Evolutionary conservation across 2,113 vertebrate species (phyloP), one percentile per base, ranked within the genome.

Genomic region (Benitochromis conjunctus): DNA sequence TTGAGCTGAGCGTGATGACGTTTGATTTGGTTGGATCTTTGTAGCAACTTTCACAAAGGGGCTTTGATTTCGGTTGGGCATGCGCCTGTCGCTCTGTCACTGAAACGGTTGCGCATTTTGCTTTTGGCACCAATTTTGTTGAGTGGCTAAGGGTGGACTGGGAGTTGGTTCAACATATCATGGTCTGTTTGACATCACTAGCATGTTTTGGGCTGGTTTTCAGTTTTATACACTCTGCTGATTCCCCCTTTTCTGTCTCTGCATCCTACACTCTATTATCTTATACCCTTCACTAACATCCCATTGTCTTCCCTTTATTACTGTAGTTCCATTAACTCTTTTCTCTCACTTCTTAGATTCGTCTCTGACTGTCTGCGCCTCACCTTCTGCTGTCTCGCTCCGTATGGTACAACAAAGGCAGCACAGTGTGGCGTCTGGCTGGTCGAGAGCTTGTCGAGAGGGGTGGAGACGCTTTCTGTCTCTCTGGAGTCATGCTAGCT

Each of bases 331-430:
- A 79, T 64, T 13, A 66, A 57, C 55, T 60, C 12, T 12, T 38
- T 29, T 9, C 21, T 24, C 48, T 51, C 11, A 18, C 66, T 83
- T 41, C 62, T 54, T 60, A 2, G 18, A 7, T 51, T 79, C 2
- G 14, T 12, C 41, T 86, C 36, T 21, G 41, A 14, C 80, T 81
- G 69, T 79, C 62, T 36, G 62, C 46, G 26, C 21, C 55, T 90
- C 78, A 29, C 79, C 80, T 71, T 77, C 80, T 26, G 19, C 85
- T 19, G 79, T 57, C 46, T 90, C n/a, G 26, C 82, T 83, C 58
- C 4, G n/a, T 80, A 34, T 13, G 84, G 18, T 14, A 64, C 83
- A 85, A 89, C 86, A 91, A 91, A 91, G 79, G 54, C 79, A 46
- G 41, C 86, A 1, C 91, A 58, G 84, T 21, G 79, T 19, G 86